phyloP scores from a whole-genome alignment of 1,140 invertebrate species.

The Bemisia tabaci region DNA sequence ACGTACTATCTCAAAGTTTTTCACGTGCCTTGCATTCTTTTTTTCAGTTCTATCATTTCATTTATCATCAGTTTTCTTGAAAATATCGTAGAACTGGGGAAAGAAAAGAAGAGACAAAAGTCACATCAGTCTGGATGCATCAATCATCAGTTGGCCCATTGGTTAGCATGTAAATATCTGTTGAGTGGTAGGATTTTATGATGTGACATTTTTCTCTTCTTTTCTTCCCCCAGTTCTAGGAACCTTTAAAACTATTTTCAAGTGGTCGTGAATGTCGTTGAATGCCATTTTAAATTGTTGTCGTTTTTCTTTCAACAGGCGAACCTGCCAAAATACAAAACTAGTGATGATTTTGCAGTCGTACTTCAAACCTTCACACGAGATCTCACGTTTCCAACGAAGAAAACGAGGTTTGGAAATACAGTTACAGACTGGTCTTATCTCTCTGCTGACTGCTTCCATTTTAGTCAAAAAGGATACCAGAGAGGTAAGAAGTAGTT shows the following conservation, averaged over 20 bases:
- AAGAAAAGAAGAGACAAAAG: no score
- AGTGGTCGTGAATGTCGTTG: neutral
- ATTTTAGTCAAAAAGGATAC: constrained; percentile 49
- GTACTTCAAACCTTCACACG: constrained; percentile 39
- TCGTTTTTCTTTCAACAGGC: constrained; percentile 15
- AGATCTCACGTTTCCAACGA: constrained; percentile 30
- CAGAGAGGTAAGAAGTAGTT: constrained; percentile 36
- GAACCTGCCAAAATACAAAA: constrained; percentile 35
- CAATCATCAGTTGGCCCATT: no score
- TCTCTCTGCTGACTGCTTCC: constrained; percentile 55
- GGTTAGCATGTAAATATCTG: no score
- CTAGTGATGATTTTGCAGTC: constrained; percentile 44
- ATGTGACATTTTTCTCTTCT: no score
- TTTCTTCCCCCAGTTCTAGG: no score
- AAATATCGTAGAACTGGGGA: no score
- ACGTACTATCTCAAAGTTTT: no score
- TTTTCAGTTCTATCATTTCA: no score
- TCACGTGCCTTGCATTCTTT: no score
- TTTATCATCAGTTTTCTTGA: no score
- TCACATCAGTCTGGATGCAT: no score
- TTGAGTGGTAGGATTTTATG: no score
- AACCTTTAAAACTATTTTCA: neutral
- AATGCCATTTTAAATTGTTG: neutral
- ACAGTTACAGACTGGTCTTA: constrained; percentile 38
- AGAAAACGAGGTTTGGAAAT: constrained; percentile 25